These are phyloP conservation scores for Drosophila rellima DNA, from an alignment of 2,888 invertebrate species.

Conservation along the genomic window DNA sequence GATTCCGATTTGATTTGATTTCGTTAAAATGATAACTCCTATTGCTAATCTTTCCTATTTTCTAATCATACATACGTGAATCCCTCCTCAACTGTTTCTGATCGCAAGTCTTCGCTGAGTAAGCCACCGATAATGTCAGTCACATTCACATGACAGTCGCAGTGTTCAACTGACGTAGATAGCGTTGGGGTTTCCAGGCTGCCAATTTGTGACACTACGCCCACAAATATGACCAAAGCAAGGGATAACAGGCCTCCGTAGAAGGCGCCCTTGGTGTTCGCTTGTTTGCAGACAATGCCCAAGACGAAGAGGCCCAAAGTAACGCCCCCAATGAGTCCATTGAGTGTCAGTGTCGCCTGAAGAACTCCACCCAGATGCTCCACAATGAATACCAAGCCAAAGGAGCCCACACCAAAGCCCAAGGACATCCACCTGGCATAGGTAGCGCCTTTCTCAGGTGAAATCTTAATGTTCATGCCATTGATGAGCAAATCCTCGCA, in stretches of 20 bases:
- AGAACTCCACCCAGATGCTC: constrained; percentile 95
- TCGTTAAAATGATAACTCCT: neutral
- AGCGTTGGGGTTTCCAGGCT: constrained; percentile 74
- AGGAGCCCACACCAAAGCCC: constrained; percentile 91
- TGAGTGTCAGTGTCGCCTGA: constrained; percentile 94
- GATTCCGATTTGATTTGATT: neutral
- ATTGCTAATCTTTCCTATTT: no score
- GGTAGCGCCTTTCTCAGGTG: constrained; percentile 91
- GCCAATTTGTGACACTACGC: constrained; percentile 83
- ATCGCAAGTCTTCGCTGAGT: constrained; percentile 40
- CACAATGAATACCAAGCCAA: constrained; percentile 93
- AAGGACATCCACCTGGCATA: constrained; percentile 90
- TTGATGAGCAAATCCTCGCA: constrained; percentile 94
- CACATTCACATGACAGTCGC: constrained; percentile 82
- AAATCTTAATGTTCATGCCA: constrained; percentile 89
- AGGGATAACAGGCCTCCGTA: constrained; percentile 84
- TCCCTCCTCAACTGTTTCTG: constrained; percentile 31
- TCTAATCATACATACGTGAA: constrained; percentile 66
- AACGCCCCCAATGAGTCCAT: constrained; percentile 95
- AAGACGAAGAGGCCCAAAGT: constrained; percentile 94
- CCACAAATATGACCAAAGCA: constrained; percentile 84
- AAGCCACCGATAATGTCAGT: constrained; percentile 54
- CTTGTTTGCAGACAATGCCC: constrained; percentile 95
- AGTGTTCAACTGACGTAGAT: constrained; percentile 77
- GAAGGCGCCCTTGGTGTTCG: constrained; percentile 89